phyloP scores from a whole-genome alignment of 2,888 invertebrate genomes.

The Patella pellucida region DNA sequence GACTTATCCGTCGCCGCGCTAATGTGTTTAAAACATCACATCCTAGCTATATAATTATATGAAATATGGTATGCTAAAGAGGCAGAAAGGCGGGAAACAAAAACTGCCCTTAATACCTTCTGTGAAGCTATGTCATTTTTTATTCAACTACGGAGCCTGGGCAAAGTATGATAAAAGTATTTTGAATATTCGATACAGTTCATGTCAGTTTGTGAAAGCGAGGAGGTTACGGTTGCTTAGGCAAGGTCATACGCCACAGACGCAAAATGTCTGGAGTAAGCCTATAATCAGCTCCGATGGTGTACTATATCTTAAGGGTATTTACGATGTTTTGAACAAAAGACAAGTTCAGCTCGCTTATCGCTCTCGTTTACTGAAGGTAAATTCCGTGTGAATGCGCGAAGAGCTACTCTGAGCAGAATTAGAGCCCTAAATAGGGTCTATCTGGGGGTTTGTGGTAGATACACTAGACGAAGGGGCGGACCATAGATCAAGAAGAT shows the following conservation, averaged over 20 bases:
- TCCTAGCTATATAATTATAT: not conserved
- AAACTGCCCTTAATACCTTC: too few relatives aligned
- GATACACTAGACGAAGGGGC: slow-evolving; percentile 1
- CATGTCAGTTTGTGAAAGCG: not conserved
- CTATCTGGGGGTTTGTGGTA: not conserved
- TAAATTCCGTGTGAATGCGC: not conserved
- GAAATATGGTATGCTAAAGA: not conserved
- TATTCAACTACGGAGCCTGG: too few relatives aligned
- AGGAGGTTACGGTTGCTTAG: not conserved
- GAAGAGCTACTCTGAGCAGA: not conserved
- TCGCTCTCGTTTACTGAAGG: too few relatives aligned
- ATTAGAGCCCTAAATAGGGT: not conserved
- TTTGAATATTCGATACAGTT: not conserved
- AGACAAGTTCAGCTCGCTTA: too few relatives aligned
- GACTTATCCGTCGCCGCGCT: not conserved
- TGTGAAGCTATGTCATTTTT: too few relatives aligned
- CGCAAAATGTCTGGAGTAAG: not conserved
- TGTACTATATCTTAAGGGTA: too few relatives aligned
- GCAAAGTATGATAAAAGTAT: too few relatives aligned
- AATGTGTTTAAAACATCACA: not conserved
- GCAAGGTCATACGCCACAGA: not conserved
- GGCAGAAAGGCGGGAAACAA: not conserved
- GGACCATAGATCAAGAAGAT: not conserved
- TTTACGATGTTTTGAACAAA: too few relatives aligned
- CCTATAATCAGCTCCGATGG: slow-evolving; percentile 2